Conservation (phyloP, 2,888 invertebrate species). For the Drosophila suboccidentalis region DNA sequence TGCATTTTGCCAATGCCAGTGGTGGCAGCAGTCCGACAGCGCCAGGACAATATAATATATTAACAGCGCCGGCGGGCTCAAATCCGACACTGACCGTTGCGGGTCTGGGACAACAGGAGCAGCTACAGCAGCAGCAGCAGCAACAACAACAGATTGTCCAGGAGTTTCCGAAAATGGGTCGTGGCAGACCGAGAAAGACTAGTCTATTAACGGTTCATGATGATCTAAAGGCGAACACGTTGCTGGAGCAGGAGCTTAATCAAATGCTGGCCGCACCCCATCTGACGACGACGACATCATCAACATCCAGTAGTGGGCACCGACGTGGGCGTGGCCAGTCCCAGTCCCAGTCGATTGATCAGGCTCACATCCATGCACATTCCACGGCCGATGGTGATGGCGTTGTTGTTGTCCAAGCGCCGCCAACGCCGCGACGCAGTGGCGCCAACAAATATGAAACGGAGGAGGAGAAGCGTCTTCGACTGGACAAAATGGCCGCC, state of each 20-base stretch:
- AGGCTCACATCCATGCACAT: slow-evolving; percentile 74
- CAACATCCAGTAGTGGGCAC: slow-evolving; percentile 11
- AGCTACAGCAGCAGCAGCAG: slow-evolving; percentile 68
- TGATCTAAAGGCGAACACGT: slow-evolving; percentile 83
- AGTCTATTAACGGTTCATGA: slow-evolving; percentile 51
- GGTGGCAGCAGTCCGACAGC: slow-evolving; percentile 63
- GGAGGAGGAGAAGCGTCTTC: slow-evolving; percentile 84
- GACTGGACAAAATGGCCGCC: slow-evolving; percentile 85
- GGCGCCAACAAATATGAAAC: slow-evolving; percentile 85
- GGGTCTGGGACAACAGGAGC: slow-evolving; percentile 74
- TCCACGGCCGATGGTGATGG: slow-evolving; percentile 74
- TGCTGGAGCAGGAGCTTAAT: slow-evolving; percentile 85
- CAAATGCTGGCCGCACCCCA: slow-evolving; percentile 82
- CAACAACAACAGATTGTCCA: slow-evolving; percentile 75
- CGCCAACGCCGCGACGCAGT: slow-evolving; percentile 74
- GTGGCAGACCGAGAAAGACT: slow-evolving; percentile 85
- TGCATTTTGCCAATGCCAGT: slow-evolving; percentile 82
- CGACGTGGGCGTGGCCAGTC: slow-evolving; percentile 82
- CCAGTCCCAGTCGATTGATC: slow-evolving; percentile 62
- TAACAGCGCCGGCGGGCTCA: slow-evolving; percentile 61
- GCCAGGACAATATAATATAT: slow-evolving; percentile 65
- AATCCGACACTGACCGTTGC: slow-evolving; percentile 66
- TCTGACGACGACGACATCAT: slow-evolving; percentile 19
- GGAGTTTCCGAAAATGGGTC: slow-evolving; percentile 85
- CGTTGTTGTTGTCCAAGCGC: slow-evolving; percentile 11